phyloP scores from a whole-genome alignment of 2,888 invertebrate genomes.

The Thecocarcelia acutangulata region DNA sequence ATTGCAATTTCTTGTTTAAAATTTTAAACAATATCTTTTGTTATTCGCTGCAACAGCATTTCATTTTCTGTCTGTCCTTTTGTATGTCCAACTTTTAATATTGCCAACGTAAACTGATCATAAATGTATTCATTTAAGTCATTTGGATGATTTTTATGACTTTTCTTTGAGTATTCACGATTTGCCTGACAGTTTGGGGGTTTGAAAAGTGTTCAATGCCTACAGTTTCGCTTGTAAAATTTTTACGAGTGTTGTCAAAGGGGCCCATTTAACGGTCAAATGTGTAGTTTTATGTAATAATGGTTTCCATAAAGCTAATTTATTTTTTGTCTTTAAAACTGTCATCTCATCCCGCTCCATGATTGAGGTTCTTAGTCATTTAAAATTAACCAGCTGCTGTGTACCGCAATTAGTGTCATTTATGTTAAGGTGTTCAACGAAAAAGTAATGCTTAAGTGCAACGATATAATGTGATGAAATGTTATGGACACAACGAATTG shows the following conservation, averaged over 20 bases:
- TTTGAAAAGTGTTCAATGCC: background rate
- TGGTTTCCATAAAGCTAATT: background rate
- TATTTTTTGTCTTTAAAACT: background rate
- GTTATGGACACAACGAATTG: too few species aligned
- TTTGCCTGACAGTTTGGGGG: constrained; percentile 7
- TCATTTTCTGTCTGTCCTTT: background rate
- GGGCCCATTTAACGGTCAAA: constrained; percentile 8
- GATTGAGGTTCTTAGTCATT: background rate
- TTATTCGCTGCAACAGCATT: constrained; percentile 16
- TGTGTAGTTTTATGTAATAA: background rate
- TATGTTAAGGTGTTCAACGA: too few species aligned
- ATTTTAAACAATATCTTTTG: constrained; percentile 33
- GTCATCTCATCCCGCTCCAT: background rate
- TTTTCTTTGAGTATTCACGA: background rate
- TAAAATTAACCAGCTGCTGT: background rate
- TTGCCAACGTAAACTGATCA: constrained; percentile 36
- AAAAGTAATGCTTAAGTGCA: too few species aligned
- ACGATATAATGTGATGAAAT: too few species aligned
- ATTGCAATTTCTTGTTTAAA: constrained; percentile 51
- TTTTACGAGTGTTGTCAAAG: constrained; percentile 20
- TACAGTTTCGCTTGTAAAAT: constrained; percentile 21
- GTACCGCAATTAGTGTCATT: too few species aligned
- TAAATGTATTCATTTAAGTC: constrained; percentile 47
- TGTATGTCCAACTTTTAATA: constrained; percentile 12
- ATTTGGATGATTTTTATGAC: constrained; percentile 32